Evolutionary conservation across 2,797 vertebrate genomes (phyloP), one percentile per base, ranked within the genome.

Genomic region (Enteromius trimaculatus): DNA sequence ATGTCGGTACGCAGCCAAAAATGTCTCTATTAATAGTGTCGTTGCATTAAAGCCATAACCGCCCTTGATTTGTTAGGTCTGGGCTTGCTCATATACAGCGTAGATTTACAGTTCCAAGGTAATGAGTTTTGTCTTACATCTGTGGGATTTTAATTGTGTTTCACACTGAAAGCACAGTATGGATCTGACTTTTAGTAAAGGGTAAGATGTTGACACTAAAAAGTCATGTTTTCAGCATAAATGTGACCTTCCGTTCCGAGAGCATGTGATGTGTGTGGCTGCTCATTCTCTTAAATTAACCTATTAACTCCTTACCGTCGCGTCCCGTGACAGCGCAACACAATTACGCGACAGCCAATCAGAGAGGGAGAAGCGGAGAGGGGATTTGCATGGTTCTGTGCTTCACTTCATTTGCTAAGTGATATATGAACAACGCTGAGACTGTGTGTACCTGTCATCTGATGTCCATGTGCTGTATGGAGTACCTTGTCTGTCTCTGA

Each of bases 271-370:
- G 64, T 87, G 74, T 86, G 84, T 62, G 62, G 70, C 76, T 31
- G 23, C 80, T 89, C 81, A 84, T 90, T 88, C 77, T 81, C 77
- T n/a, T 77, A 75, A 85, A 86, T 90, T 89, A 90, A 87, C 42
- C 82, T 81, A 82, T 89, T 90, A 88, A 85, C 89, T 89, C 83
- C 42, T 84, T 81, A 85, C 71, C 34, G 29, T 31, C n/a, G 62
- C 42, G 49, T 86, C 86, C 84, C 70, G 72, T 87, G 89, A 87
- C 78, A 68, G 51, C 16, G 34, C 87, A 86, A 77, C 80, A 55
- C 80, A 79, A 87, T 90, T 87, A 88, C 44, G 47, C 16, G 44
- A 31, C 55, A 23, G 31, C 58, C 68, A 77, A 78, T 82, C 58
- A 16, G n/a, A 81, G 68, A 75, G 60, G 77, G 37, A 34, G 3